A percentile compares a stretch with the other conserved stretches of the same genome.
Conservation (phyloP, 2,797 vertebrate species). For the Odontamblyopus lacepedii region DNA sequence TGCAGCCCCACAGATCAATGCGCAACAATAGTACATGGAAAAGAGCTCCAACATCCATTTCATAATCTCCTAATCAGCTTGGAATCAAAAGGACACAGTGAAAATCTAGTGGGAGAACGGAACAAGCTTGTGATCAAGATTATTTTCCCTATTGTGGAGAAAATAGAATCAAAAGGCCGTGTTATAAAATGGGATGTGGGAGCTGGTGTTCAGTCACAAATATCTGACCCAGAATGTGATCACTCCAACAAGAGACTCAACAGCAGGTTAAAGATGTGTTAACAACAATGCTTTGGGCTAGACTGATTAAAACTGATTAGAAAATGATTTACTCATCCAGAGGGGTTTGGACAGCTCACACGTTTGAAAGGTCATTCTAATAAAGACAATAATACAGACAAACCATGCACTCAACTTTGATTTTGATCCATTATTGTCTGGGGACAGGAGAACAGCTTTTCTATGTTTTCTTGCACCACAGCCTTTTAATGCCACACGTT, state of each 20-base stretch:
- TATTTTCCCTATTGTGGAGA: constrained; percentile 52
- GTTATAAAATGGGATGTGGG: constrained; percentile 36
- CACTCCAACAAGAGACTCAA: constrained; percentile 36
- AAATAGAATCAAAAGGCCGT: constrained; percentile 42
- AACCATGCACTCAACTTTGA: not conserved
- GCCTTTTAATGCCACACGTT: not conserved
- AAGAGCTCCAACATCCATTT: constrained; percentile 55
- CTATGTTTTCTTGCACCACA: not conserved
- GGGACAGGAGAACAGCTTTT: not conserved
- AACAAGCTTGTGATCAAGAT: constrained; percentile 57
- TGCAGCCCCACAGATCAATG: constrained; percentile 60
- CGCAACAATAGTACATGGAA: constrained; percentile 58
- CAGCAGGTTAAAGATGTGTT: constrained; percentile 33
- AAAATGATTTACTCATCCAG: not conserved
- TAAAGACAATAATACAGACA: too few relatives aligned
- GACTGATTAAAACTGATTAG: constrained; percentile 16
- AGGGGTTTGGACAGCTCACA: constrained; percentile 3
- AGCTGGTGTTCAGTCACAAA: constrained; percentile 25
- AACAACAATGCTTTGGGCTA: constrained; percentile 41
- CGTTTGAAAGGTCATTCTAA: not conserved
- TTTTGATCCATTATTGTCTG: not conserved
- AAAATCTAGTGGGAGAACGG: constrained; percentile 31
- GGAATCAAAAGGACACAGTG: constrained; percentile 61
- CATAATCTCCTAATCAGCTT: constrained; percentile 68
- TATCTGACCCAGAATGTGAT: constrained; percentile 31